phyloP scores from a whole-genome alignment of 1,140 invertebrate species.

The Lepidotrigona ventralis region DNA sequence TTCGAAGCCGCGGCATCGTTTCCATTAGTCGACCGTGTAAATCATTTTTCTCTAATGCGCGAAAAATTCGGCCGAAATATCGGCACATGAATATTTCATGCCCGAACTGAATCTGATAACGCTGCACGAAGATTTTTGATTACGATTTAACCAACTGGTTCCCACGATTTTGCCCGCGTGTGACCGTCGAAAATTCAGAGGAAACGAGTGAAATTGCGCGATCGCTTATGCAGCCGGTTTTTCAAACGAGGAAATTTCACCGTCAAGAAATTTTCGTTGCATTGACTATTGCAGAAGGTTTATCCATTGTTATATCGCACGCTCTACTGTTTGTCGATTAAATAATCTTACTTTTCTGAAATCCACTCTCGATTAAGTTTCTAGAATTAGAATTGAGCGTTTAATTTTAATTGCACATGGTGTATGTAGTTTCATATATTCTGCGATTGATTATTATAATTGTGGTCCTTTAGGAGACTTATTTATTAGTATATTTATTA shows the following conservation, averaged over 20 bases:
- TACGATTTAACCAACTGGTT: slow-evolving; percentile 7
- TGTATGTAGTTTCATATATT: no score
- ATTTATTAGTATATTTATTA: no score
- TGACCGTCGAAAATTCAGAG: neutral
- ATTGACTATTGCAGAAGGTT: no score
- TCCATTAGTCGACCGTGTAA: slow-evolving; percentile 16
- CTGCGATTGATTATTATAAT: no score
- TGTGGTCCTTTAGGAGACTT: no score
- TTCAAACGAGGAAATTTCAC: neutral
- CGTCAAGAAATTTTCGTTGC: neutral
- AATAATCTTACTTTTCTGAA: no score
- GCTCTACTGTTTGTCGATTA: neutral
- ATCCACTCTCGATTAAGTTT: no score
- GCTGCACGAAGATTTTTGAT: slow-evolving; percentile 7
- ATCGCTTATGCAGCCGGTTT: no score
- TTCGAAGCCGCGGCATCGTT: neutral
- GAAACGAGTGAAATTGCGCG: neutral
- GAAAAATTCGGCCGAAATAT: slow-evolving; percentile 7
- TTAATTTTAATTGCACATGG: no score
- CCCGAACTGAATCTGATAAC: slow-evolving; percentile 3
- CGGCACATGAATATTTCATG: slow-evolving; percentile 28
- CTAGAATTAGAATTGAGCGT: no score
- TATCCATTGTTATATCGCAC: no score
- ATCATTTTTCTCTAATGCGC: slow-evolving; percentile 25
- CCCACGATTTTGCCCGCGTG: neutral